These are phyloP conservation scores for Slavum lentiscoides DNA, from an alignment of 2,888 invertebrate genomes.

Conservation along the genomic window DNA sequence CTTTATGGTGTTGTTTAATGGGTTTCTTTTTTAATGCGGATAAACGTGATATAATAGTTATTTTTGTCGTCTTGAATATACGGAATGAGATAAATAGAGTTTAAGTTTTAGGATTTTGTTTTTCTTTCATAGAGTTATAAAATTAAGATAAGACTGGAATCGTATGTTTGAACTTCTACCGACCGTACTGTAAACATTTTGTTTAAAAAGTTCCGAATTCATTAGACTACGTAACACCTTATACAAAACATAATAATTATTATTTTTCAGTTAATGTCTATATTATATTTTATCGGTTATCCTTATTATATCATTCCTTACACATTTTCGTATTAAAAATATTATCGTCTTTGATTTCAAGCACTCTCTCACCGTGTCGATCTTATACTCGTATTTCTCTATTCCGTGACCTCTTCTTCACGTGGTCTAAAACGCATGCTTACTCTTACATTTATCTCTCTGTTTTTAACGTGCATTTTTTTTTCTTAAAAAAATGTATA, in stretches of 20 bases:
- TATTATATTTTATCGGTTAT: neutral
- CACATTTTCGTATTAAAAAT: neutral
- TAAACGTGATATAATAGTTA: neutral
- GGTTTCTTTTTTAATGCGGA: neutral
- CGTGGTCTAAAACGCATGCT: no score
- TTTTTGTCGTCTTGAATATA: neutral
- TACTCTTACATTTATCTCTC: no score
- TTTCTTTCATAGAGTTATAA: neutral
- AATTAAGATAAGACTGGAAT: no score
- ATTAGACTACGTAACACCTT: neutral
- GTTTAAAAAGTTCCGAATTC: neutral
- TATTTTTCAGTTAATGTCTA: neutral
- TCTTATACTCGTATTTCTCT: no score
- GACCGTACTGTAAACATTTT: neutral
- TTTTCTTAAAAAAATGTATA: no score
- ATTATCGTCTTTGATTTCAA: conserved; percentile 1
- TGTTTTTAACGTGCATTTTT: no score
- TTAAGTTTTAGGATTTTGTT: neutral
- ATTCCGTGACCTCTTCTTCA: no score
- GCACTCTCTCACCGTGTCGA: no score
- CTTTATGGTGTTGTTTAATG: neutral
- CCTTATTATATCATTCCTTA: neutral
- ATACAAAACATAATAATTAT: neutral
- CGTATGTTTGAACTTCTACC: neutral
- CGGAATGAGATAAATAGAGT: neutral